phyloP scores from a whole-genome alignment of 2,888 invertebrate genomes.

The Pasiphila rectangulata region DNA sequence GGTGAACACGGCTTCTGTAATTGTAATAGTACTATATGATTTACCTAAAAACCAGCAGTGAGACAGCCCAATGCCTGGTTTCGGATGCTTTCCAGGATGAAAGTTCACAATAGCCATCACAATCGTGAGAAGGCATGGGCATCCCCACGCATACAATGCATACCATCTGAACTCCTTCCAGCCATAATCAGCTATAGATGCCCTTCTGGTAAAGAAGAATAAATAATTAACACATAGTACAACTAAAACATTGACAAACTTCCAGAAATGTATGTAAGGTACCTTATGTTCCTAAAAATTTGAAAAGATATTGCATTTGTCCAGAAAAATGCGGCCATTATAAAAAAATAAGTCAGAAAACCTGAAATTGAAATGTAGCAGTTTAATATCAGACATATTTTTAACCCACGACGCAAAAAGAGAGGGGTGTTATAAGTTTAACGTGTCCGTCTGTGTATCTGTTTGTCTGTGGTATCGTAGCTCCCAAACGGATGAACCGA shows the following conservation, averaged over 20 bases:
- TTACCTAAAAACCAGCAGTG: conserved; percentile 85
- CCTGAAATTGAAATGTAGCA: conserved; percentile 58
- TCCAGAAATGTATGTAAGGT: neutral
- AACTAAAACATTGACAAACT: neutral
- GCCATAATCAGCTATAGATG: conserved; percentile 65
- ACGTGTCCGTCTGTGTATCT: no score
- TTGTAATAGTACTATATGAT: no score
- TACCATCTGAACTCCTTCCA: conserved; percentile 81
- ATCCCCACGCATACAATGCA: conserved; percentile 81
- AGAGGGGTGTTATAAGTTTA: no score
- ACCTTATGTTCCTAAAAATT: conserved; percentile 83
- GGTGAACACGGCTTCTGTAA: no score
- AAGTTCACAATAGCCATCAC: conserved; percentile 76
- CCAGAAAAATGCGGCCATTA: conserved; percentile 85
- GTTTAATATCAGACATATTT: neutral
- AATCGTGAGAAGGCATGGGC: conserved; percentile 74
- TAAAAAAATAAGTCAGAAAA: conserved; percentile 78
- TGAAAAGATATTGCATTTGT: conserved; percentile 85
- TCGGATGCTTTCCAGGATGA: conserved; percentile 70
- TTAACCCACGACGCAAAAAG: no score
- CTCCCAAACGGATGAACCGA: no score
- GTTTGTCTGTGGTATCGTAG: no score
- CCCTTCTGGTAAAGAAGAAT: conserved; percentile 45
- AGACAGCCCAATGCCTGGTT: conserved; percentile 80
- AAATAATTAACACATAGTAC: neutral